Conservation (phyloP, 2,888 invertebrate species). For the Netelia fuscicornis region DNA sequence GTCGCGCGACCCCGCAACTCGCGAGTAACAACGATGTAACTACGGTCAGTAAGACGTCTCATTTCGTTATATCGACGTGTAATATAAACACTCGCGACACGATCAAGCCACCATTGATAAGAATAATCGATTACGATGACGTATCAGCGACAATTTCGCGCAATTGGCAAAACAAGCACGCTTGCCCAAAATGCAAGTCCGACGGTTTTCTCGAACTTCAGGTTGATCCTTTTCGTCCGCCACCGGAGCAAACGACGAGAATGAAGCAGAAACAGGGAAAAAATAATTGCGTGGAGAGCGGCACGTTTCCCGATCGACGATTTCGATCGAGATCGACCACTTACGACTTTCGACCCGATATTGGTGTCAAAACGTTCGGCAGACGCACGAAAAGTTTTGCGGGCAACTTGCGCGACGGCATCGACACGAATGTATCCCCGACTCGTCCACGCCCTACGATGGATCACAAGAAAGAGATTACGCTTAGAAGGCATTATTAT, state of each 20-base stretch:
- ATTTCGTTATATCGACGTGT: conserved; percentile 47
- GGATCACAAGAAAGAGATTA: conserved; percentile 77
- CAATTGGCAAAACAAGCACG: conserved; percentile 69
- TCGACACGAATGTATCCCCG: conserved; percentile 52
- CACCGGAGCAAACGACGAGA: conserved; percentile 33
- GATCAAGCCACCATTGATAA: conserved; percentile 70
- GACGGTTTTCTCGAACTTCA: conserved; percentile 73
- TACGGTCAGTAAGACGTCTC: conserved; percentile 21
- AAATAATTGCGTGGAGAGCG: conserved; percentile 70
- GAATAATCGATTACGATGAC: conserved; percentile 73
- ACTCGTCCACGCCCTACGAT: conserved; percentile 58
- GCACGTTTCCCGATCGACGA: conserved; percentile 70
- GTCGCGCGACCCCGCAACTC: conserved; percentile 10
- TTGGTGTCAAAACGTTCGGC: conserved; percentile 58
- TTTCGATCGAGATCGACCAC: conserved; percentile 72
- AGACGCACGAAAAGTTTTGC: conserved; percentile 74
- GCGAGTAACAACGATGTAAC: conserved; percentile 21
- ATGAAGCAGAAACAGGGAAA: conserved; percentile 45
- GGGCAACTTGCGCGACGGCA: conserved; percentile 61
- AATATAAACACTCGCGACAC: conserved; percentile 25
- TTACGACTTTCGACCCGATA: conserved; percentile 68
- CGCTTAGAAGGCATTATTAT: conserved; percentile 91
- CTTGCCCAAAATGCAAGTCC: conserved; percentile 78
- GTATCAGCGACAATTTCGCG: conserved; percentile 49
- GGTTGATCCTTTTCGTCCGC: conserved; percentile 75